Evolutionary conservation across 2,113 vertebrate species (phyloP), one percentile per base, ranked within the genome.

Genomic region (Cephalopholis sonnerati): DNA sequence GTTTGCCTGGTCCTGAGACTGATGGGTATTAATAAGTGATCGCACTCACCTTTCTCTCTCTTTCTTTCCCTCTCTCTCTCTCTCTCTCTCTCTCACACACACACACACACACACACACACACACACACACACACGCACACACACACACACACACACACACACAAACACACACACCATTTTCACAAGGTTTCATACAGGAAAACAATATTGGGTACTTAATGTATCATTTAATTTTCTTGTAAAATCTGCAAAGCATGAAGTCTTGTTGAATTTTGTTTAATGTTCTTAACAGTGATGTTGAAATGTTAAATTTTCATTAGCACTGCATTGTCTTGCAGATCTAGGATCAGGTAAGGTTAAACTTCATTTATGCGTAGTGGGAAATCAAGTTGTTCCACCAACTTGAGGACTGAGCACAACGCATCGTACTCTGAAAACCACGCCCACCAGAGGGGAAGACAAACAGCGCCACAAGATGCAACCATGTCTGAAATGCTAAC

Each of bases 1-100:
- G 90, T 82, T 84, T 66, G 24, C 27, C 79, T 13, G 11, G 51
- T 25, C 59, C 53, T 72, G 48, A 72, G 41, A 67, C 65, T 50
- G 55, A 48, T 82, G 67, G 62, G 81, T 91, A 58, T 62, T 89
- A 76, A 87, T 59, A 59, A 68, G 17, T 4, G 41, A 76, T 77
- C 46, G 62, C 48, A 4, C 29, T 78, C 48, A 80, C 84, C 79
- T 81, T 87, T 82, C 1, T 25, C 10, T 73, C 29, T n/a, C 29
- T 39, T 16, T 8, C 57, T 9, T 29, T 15, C 44, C 3, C 44
- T 15, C 44, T 15, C 44, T 15, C 44, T 15, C 44, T 15, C 44
- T 15, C 44, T 3, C 44, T 13, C 15, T 46, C 22, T 16, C 16
- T 39, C 25, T 4, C 17, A 44, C 25, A 58, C 36, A 27, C 15